Conservation (phyloP, 1,140 invertebrate species). For the Gyrodactylus bullatarudis region DNA sequence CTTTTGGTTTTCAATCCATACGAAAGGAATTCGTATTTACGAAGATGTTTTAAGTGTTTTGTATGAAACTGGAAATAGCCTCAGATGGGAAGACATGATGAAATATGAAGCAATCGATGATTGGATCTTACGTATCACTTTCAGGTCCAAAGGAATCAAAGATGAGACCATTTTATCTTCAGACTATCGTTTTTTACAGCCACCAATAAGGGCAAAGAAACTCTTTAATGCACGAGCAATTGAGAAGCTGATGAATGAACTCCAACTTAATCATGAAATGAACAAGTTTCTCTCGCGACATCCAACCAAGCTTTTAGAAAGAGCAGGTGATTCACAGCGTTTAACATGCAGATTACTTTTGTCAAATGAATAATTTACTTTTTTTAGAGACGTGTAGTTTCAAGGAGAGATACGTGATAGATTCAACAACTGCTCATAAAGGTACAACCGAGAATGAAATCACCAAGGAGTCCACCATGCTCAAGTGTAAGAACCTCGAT, state of each 20-base stretch:
- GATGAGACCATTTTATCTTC: not conserved
- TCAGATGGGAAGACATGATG: not conserved
- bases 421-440: too few relatives aligned
- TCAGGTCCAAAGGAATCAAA: not conserved
- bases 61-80: not conserved
- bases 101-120: not conserved
- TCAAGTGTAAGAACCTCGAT: not conserved
- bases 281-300: not conserved
- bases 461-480: not conserved
- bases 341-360: not conserved
- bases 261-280: not conserved
- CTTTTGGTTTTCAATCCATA: not conserved
- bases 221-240: not conserved
- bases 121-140: not conserved
- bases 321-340: not conserved
- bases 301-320: not conserved
- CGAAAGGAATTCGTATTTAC: not conserved
- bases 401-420: not conserved
- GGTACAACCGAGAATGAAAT: too few relatives aligned
- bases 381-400: not conserved
- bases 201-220: not conserved
- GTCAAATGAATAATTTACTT: not conserved
- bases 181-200: not conserved
- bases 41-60: not conserved
- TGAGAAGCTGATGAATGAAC: not conserved